Base-by-base conservation (phyloP, 2,888 invertebrate species). In the Drosophila subquinaria region DNA sequence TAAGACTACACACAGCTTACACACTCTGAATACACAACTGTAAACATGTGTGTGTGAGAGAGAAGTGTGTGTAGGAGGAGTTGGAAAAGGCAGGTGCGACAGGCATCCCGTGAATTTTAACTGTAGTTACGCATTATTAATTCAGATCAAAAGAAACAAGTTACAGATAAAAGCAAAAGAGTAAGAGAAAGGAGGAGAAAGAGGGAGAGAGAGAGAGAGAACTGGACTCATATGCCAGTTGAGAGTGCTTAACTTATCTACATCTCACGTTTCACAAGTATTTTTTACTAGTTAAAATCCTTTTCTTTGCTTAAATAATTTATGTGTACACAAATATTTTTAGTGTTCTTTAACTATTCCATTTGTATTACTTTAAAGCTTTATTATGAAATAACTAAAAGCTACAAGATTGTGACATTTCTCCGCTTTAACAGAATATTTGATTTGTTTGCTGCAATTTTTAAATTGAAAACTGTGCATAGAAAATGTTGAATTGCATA, bases 81-180 rank as follows among this genome's bases (percentile, higher is more conserved):
- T 51, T 36, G 40, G 42, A 52, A 40, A 17, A 33, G n/a, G 47
- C 62, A 79, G 80, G 65, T 76, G 76, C 66, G 60, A 61, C 42
- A 75, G 56, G 45, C 69, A 66, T 51, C 51, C 45, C 36, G 45
- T 77, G 73, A 66, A 62, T 62, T 62, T 55, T 15, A 59, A 50
- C 60, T 74, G 56, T 73, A 78, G 74, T 60, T 67, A 76, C 75
- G 79, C 79, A 73, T 79, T 79, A 68, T 76, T 68, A 62, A 74
- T 68, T 79, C 79, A 74, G 60, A 61, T 74, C 69, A 74, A 64
- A 79, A 61, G 30, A 61, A 68, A 69, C 40, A 48, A 55, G 61
- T 64, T 57, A 17, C 23, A 74, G 45, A 50, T 20, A 33, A 40
- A 50, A 30, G 20, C 17, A 40, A 48, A 38, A 9, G 10, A 38